Conservation (phyloP, 2,113 vertebrate species). For the Channa maculata region DNA sequence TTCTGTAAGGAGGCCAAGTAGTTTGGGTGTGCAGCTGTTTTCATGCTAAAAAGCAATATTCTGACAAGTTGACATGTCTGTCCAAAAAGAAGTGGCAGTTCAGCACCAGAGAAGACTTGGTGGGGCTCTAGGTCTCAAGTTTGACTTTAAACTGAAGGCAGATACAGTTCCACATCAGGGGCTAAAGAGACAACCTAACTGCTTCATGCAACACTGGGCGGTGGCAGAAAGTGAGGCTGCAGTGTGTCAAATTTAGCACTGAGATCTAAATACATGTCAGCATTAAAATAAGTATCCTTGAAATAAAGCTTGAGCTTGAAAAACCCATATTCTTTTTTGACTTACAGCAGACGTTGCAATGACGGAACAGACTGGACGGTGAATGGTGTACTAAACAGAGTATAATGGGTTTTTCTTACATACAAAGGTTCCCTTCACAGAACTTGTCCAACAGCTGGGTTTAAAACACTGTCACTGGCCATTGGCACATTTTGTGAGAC, state of each 20-base stretch:
- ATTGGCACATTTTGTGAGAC: conserved; percentile 30
- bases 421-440: not conserved
- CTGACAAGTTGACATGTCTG: conserved; percentile 53
- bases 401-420: not conserved
- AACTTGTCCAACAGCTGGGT: conserved; percentile 1
- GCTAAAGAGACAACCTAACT: conserved; percentile 35
- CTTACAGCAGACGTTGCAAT: conserved; percentile 41
- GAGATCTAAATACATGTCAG: conserved; percentile 62
- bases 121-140: conserved; percentile 14
- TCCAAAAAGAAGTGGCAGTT: conserved; percentile 61
- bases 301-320: conserved; percentile 42
- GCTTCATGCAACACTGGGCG: conserved; percentile 35
- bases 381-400: conserved; percentile 1
- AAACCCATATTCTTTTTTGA: conserved; percentile 37
- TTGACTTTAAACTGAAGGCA: conserved; percentile 53
- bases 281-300: conserved; percentile 55
- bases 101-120: conserved; percentile 33
- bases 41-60: conserved; percentile 61
- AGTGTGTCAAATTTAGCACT: conserved; percentile 53
- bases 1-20: conserved; percentile 52
- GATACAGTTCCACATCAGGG: conserved; percentile 33
- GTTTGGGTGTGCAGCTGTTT: conserved; percentile 63
- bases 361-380: conserved; percentile 30
- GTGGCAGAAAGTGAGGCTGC: conserved; percentile 44
- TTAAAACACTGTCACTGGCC: conserved; percentile 1